phyloP scores from a whole-genome alignment of 2,797 vertebrate species.

The Malurus splendens region DNA sequence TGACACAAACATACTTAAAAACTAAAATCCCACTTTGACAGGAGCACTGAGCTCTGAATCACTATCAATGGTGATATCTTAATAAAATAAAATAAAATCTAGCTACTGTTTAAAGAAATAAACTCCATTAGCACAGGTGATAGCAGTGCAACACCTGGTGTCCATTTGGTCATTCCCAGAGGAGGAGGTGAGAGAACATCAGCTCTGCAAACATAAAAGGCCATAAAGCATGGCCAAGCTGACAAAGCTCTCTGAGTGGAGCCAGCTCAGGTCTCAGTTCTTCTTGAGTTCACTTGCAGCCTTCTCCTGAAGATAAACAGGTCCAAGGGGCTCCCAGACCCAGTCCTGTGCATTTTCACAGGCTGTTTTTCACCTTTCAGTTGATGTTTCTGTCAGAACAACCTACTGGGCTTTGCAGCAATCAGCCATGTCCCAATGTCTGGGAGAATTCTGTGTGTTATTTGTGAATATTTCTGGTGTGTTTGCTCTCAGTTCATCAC shows the following conservation, averaged over 20 bases:
- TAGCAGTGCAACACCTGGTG: neutral
- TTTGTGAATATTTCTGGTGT: neutral
- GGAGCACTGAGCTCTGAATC: neutral
- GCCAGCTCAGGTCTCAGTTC: neutral
- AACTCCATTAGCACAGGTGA: neutral
- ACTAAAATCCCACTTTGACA: neutral
- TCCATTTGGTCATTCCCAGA: slow-evolving; percentile 13
- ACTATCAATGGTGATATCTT: neutral
- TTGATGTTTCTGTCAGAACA: neutral
- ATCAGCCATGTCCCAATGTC: rapidly evolving
- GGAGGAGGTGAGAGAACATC: neutral
- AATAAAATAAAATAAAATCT: neutral
- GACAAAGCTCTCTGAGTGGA: neutral
- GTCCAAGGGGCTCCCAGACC: neutral
- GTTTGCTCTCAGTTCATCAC: neutral
- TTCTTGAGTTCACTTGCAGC: neutral
- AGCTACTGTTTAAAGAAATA: neutral
- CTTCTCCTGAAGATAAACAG: neutral
- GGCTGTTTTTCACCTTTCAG: neutral
- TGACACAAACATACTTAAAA: neutral
- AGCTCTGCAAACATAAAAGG: neutral
- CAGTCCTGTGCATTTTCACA: neutral
- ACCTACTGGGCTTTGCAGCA: neutral
- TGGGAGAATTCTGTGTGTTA: neutral
- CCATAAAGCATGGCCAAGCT: neutral